phyloP scores from a whole-genome alignment of 1,140 invertebrate genomes.

The Caenorhabditis brenneri region DNA sequence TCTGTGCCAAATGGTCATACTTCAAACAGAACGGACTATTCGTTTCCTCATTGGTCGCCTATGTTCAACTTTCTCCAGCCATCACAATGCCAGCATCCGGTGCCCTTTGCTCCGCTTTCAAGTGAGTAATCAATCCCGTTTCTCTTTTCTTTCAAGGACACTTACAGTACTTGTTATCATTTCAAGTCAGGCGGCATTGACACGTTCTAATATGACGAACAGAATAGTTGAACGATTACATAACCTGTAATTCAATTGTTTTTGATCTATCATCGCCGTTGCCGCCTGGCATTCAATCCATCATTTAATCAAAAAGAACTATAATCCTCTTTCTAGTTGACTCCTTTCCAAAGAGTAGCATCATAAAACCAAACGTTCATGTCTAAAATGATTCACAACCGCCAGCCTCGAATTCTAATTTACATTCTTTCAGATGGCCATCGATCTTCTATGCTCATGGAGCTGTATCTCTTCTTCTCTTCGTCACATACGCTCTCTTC shows the following conservation, averaged over 20 bases:
- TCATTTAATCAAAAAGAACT: constrained; percentile 5
- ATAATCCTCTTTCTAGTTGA: background rate
- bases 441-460: constrained; percentile 69
- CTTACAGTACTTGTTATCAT: background rate
- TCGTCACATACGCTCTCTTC: constrained; percentile 62
- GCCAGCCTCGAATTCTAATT: background rate
- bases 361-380: constrained; percentile 11
- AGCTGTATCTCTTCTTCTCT: constrained; percentile 59
- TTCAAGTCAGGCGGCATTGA: background rate
- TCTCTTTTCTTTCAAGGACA: background rate
- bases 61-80: constrained; percentile 62
- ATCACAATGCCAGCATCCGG: constrained; percentile 66
- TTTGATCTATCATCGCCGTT: background rate
- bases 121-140: background rate
- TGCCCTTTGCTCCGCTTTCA: constrained; percentile 48
- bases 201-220: background rate
- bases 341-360: background rate
- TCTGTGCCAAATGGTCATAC: constrained; percentile 61
- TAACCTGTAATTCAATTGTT: constrained; percentile 2
- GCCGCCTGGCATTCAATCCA: no score
- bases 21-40: constrained; percentile 64
- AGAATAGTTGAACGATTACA: constrained; percentile 9
- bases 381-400: background rate
- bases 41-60: constrained; percentile 61
- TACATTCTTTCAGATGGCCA: constrained; percentile 60